phyloP scores from a whole-genome alignment of 1,140 invertebrate species.

The Acromyrmex heyeri region DNA sequence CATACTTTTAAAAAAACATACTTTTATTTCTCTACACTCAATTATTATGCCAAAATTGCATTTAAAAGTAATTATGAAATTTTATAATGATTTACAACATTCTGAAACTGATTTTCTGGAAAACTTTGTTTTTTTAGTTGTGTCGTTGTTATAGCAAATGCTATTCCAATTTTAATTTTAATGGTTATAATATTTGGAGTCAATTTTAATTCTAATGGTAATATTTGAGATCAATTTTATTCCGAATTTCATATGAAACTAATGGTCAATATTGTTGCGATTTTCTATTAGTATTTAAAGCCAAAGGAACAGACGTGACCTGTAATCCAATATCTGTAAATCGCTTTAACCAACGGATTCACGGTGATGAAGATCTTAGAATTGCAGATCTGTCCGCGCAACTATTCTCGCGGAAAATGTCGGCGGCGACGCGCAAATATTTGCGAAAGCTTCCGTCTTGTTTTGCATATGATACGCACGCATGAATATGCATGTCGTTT shows the following conservation, averaged over 20 bases:
- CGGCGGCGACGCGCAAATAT: conserved; percentile 40
- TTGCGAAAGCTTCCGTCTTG: conserved; percentile 36
- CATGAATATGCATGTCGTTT: conserved; percentile 68
- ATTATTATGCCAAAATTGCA: too few species aligned
- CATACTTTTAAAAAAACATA: too few species aligned
- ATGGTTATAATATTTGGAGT: too few species aligned
- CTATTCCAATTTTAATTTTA: too few species aligned
- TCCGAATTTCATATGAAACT: neutral
- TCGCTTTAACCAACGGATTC: conserved; percentile 49
- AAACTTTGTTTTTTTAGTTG: too few species aligned
- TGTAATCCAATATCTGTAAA: conserved; percentile 48
- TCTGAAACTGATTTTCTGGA: too few species aligned
- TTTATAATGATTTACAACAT: too few species aligned
- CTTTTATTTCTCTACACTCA: too few species aligned
- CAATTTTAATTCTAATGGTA: neutral
- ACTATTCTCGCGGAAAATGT: conserved; percentile 53
- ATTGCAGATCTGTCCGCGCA: conserved; percentile 36
- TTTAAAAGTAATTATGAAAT: too few species aligned
- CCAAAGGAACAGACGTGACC: conserved; percentile 37
- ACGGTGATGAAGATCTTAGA: conserved; percentile 45
- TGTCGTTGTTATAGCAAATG: too few species aligned
- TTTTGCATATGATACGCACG: conserved; percentile 59
- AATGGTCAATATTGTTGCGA: neutral
- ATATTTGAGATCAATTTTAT: neutral
- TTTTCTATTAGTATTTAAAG: conserved; percentile 29